Conservation (phyloP, 2,113 vertebrate genomes). For the Chaetura pelagica region DNA sequence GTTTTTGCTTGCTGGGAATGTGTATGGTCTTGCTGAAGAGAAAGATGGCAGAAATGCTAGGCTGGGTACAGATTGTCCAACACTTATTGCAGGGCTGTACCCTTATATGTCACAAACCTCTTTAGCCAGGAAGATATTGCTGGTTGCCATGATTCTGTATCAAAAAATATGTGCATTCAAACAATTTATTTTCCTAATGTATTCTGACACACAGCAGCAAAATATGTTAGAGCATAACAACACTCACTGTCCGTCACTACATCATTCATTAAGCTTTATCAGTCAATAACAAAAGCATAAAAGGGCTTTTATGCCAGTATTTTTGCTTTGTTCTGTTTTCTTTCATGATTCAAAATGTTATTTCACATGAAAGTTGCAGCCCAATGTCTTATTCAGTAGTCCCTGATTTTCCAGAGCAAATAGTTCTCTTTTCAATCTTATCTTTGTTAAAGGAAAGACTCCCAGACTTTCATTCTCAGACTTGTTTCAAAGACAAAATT, state of each 20-base stretch:
- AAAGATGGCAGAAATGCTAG: background rate
- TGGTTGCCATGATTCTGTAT: background rate
- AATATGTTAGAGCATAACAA: background rate
- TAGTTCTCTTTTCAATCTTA: background rate
- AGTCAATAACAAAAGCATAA: background rate
- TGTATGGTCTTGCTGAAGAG: background rate
- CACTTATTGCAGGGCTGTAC: background rate
- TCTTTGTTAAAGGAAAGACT: background rate
- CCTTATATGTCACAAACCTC: accelerated
- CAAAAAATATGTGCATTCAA: background rate
- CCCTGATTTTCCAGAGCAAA: background rate
- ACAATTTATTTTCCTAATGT: background rate
- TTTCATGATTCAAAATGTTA: background rate
- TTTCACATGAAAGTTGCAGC: background rate
- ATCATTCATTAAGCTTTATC: background rate
- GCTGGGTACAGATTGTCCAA: background rate
- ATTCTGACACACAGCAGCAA: background rate
- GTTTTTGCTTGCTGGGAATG: background rate
- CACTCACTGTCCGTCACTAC: background rate
- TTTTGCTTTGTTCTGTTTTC: background rate
- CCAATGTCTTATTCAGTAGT: background rate
- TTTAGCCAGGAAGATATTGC: background rate
- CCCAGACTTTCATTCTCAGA: background rate
- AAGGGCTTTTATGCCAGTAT: background rate
- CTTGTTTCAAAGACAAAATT: background rate